Evolutionary conservation across 2,888 invertebrate genomes (phyloP).

Genomic region (Aradus depressus): DNA sequence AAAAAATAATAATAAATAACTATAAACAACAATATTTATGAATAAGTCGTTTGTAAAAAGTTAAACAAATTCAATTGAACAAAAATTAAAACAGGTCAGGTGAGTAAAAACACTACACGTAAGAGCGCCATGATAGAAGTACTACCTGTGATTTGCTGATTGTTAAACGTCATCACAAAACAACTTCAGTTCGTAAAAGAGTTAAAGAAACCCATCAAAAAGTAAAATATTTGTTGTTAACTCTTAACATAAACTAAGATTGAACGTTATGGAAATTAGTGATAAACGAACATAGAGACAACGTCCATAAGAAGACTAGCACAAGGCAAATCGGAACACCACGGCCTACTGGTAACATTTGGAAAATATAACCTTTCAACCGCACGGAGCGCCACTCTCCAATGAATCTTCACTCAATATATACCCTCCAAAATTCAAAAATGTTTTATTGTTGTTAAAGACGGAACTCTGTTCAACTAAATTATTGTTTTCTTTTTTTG

Average conservation of each 20-base stretch:
- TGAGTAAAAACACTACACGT: constrained; percentile 4
- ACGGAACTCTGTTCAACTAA: too few relatives aligned
- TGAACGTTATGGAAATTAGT: too few relatives aligned
- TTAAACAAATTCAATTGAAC: not conserved
- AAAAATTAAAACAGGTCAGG: constrained; percentile 2
- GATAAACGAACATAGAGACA: too few relatives aligned
- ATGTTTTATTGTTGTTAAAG: not conserved
- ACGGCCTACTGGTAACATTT: constrained; percentile 8
- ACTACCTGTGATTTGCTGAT: constrained; percentile 17
- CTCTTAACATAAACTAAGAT: too few relatives aligned
- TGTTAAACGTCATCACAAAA: constrained; percentile 16
- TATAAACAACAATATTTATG: not conserved
- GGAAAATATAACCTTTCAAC: not conserved
- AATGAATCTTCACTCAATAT: not conserved
- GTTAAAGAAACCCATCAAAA: too few relatives aligned
- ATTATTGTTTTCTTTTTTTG: too few relatives aligned
- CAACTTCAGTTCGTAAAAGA: too few relatives aligned
- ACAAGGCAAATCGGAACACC: constrained; percentile 6
- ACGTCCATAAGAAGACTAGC: too few relatives aligned
- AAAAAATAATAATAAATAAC: not conserved
- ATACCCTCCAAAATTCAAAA: not conserved
- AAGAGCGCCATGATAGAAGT: constrained; percentile 17
- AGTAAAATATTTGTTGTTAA: too few relatives aligned
- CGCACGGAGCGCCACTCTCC: constrained; percentile 11
- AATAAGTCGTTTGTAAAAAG: not conserved